Evolutionary conservation across 2,888 invertebrate genomes (phyloP).

Genomic region (Osmoderma eremita): DNA sequence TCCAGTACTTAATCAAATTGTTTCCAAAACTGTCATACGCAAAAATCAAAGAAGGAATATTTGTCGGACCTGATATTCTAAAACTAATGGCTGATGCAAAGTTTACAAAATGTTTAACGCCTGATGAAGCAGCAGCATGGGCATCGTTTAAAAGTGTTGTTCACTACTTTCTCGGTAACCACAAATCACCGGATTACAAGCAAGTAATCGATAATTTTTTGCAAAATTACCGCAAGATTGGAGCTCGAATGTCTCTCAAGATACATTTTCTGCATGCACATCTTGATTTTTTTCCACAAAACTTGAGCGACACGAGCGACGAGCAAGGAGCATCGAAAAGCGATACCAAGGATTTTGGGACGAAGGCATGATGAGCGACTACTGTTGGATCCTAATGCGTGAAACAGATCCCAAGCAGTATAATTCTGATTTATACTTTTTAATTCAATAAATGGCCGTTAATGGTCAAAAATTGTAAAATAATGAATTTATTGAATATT

Average conservation of each 20-base stretch:
- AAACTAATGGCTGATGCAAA: conserved; percentile 39
- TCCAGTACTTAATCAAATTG: conserved; percentile 36
- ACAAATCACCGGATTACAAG: not conserved
- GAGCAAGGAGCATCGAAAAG: conserved; percentile 40
- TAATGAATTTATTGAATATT: too few relatives aligned
- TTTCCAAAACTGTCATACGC: conserved; percentile 26
- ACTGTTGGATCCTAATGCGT: conserved; percentile 37
- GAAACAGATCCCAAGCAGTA: conserved; percentile 24
- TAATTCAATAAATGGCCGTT: too few relatives aligned
- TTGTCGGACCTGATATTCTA: conserved; percentile 43
- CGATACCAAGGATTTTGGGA: conserved; percentile 43
- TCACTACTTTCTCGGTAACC: conserved; percentile 5
- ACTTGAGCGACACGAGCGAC: conserved; percentile 38
- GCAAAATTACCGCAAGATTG: conserved; percentile 3
- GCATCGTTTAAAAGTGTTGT: conserved; percentile 22
- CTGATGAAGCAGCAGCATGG: conserved; percentile 34
- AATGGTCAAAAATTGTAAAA: too few relatives aligned
- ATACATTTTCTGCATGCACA: conserved; percentile 55
- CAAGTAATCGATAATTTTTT: conserved; percentile 4
- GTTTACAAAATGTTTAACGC: conserved; percentile 15
- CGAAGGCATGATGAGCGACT: conserved; percentile 41
- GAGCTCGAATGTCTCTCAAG: conserved; percentile 50
- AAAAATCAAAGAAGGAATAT: conserved; percentile 45
- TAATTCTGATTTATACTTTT: too few relatives aligned
- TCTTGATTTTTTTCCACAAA: conserved; percentile 53